Evolutionary conservation across 2,888 invertebrate species (phyloP).

Genomic region (Rhagonycha lutea): DNA sequence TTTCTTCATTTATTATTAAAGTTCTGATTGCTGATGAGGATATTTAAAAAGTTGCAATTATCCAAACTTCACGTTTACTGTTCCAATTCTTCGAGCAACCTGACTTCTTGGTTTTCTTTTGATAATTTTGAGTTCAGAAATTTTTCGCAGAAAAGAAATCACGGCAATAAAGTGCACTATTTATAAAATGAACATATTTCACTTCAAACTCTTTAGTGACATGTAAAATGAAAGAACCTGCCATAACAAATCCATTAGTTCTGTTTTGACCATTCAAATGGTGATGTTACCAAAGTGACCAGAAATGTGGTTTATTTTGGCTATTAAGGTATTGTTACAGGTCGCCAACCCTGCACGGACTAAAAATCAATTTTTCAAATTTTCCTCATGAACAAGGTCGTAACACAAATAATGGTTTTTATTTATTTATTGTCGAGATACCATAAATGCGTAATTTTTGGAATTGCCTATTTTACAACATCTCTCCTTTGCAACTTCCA

Average conservation of each 20-base stretch:
- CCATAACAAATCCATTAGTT: conserved; percentile 20
- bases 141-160: conserved; percentile 1
- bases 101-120: background rate
- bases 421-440: conserved; percentile 19
- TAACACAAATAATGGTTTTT: conserved; percentile 19
- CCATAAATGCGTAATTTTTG: conserved; percentile 14
- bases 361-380: background rate
- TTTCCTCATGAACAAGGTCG: conserved; percentile 5
- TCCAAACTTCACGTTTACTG: background rate
- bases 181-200: background rate
- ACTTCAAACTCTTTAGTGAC: conserved; percentile 1
- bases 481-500: background rate
- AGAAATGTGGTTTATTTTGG: conserved; percentile 24
- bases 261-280: conserved; percentile 17
- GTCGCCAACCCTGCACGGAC: conserved; percentile 8
- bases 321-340: conserved; percentile 6
- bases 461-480: background rate
- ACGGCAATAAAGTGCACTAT: background rate
- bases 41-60: too few species aligned
- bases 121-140: background rate
- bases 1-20: too few species aligned
- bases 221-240: conserved; percentile 6
- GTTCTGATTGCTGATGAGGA: too few species aligned
- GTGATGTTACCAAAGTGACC: conserved; percentile 16
- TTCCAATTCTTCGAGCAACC: background rate